Base-by-base conservation (phyloP, 2,888 invertebrate species). In the Zygaena filipendulae region DNA sequence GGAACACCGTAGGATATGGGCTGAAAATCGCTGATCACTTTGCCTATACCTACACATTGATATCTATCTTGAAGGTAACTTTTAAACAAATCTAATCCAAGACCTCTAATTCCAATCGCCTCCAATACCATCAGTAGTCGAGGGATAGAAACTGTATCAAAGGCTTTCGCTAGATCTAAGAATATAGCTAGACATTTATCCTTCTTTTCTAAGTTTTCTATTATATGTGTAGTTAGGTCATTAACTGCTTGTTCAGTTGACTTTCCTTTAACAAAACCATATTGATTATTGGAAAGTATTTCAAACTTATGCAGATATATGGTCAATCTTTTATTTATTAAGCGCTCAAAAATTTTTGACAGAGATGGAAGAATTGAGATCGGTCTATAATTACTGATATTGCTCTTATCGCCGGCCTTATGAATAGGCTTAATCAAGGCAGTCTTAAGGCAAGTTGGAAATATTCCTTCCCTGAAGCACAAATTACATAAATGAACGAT, bases 101-200 rank as follows among this genome's bases (percentile, higher is more conserved):
- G 9, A 3, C 11, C 21, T 6, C 21, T 21, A 4, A 21, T 10
- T 2, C 21, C 11, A 3, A 20, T 10, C 3, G 13, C 6, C 11
- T 25, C 18, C 5, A 25, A 10, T 10, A 10, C 5, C 4, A 4
- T 8, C 6, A 25, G 9, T 6, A 25, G 25, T 11, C 9, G 18
- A 10, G 25, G 25, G 11, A 25, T 10, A 7, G 25, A 25, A 11
- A 25, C 25, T 7, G 25, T 25, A 11, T 25, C 25, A 18, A 25
- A 25, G 3, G 25, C 25, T 25, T 25, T 25, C 9, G 10, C 11
- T 4, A 25, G 11, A 19, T 18, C 25, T 3, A 25, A 10, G 8
- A 25, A 25, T 12, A 20, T 6, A 3, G 3, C 11, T 10, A 21
- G 3, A 11, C 11, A 11, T 10, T 11, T 21, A 6, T 21, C 3